Base-by-base conservation (phyloP, 2,797 vertebrate species). In the Galaxias olidus region DNA sequence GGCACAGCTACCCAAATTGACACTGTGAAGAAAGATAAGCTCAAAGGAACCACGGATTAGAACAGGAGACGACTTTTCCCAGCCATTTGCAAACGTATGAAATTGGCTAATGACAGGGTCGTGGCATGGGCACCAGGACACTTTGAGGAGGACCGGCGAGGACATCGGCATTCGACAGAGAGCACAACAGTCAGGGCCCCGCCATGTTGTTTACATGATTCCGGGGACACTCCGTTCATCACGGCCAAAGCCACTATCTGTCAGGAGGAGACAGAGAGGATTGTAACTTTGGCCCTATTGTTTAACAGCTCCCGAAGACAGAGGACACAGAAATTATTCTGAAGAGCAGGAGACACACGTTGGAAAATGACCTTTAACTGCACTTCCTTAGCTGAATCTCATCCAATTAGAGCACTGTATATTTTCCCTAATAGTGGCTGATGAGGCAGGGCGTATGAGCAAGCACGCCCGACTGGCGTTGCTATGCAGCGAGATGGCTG, bases 371-470 rank as follows among this genome's bases (percentile, higher is more conserved):
- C 97, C 96, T 98, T 97, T 96, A 93, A 93, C 95, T 94, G 93
- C 94, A 93, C 94, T 95, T 95, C 96, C 96, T 96, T 95, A 96
- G 96, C 94, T 94, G 96, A 97, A 97, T 94, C 97, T 98, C 96
- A 95, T 98, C 96, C 96, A 98, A 99, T 99, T 98, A 99, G 94
- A 94, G 95, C 93, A 95, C 96, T 96, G 96, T 97, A 96, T 98
- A 96, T 97, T 97, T 96, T 96, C 95, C 96, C 92, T 98, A 99
- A 99, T 99, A 96, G 96, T 93, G 88, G 90, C 94, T 98, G 98
- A 99, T 98, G 95, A 99, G 95, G 92, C 94, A 85, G 90, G 88
- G 93, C 91, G 90, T 95, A 97, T 98, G 96, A 95, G 95, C 82
- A 90, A 94, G 93, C 98, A 99, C 96, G 96, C 93, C 94, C 91